Percentiles rank a stretch among this genome's conserved stretches.
These are phyloP conservation scores for Propithecus deckenii DNA, from an alignment of 2,797 vertebrate species.

Conservation along the genomic window DNA sequence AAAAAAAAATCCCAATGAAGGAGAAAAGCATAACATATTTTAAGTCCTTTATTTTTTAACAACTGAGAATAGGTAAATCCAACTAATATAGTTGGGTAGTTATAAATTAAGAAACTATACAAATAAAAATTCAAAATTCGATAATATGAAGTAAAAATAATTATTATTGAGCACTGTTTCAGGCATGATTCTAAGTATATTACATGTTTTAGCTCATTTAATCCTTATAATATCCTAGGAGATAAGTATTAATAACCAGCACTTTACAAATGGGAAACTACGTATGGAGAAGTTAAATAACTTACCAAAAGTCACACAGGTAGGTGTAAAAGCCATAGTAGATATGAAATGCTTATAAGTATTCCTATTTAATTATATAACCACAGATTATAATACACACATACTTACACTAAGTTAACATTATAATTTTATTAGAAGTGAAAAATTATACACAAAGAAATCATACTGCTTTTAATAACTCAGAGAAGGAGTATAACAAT, in stretches of 20 bases:
- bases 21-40: background rate
- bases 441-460: constrained; percentile 76
- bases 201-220: background rate
- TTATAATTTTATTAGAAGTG: constrained; percentile 72
- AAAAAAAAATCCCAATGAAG: background rate
- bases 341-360: background rate
- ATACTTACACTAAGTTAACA: constrained; percentile 77
- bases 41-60: background rate
- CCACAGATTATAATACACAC: background rate
- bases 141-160: background rate
- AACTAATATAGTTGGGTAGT: background rate
- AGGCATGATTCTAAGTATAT: background rate
- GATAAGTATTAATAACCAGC: background rate
- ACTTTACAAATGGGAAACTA: background rate
- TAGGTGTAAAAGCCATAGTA: background rate
- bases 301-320: background rate
- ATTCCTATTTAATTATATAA: background rate
- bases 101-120: background rate
- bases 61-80: background rate
- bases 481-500: constrained; percentile 57
- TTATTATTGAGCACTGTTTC: background rate
- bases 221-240: background rate
- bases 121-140: background rate
- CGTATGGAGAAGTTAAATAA: background rate
- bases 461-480: constrained; percentile 76